A percentile compares a stretch with the other conserved stretches of the same genome.
Evolutionary conservation across 2,888 invertebrate species (phyloP).

Genomic region (Drosophila macrospina): DNA sequence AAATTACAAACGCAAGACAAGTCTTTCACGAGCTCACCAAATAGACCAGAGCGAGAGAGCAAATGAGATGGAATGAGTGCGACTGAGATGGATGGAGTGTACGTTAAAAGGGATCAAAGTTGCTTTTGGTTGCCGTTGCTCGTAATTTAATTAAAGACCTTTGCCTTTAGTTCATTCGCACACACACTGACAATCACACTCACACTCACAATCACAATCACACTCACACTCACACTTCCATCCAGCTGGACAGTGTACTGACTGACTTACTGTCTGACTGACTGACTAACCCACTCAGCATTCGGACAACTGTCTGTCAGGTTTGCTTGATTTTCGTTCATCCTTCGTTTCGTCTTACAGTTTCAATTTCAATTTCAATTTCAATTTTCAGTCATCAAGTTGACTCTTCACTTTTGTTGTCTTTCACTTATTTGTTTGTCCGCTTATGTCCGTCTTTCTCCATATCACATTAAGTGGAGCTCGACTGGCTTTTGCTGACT

Average conservation of each 20-base stretch:
- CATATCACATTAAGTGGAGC: conserved; percentile 38
- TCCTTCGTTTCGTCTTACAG: conserved; percentile 42
- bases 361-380: conserved; percentile 80
- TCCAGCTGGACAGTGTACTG: conserved; percentile 13
- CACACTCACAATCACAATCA: conserved; percentile 13
- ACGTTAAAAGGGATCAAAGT: conserved; percentile 79
- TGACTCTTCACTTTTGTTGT: conserved; percentile 64
- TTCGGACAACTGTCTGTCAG: conserved; percentile 16
- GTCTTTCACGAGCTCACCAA: conserved; percentile 56
- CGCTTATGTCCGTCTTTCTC: conserved; percentile 7
- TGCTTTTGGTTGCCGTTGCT: conserved; percentile 67
- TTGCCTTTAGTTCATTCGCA: conserved; percentile 54
- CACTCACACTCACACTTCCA: conserved; percentile 6
- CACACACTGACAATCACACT: conserved; percentile 8
- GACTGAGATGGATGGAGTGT: conserved; percentile 14
- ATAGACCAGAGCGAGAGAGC: conserved; percentile 17
- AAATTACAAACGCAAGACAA: conserved; percentile 77
- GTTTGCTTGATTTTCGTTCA: conserved; percentile 30
- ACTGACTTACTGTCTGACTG: conserved; percentile 36
- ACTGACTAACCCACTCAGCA: conserved; percentile 52
- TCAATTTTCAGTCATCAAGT: conserved; percentile 73
- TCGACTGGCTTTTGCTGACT: conserved; percentile 49
- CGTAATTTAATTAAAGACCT: conserved; percentile 80
- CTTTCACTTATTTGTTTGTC: conserved; percentile 39
- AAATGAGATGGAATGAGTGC: conserved; percentile 9